Conservation (phyloP, 2,113 vertebrate genomes). For the Erinaceus europaeus region DNA sequence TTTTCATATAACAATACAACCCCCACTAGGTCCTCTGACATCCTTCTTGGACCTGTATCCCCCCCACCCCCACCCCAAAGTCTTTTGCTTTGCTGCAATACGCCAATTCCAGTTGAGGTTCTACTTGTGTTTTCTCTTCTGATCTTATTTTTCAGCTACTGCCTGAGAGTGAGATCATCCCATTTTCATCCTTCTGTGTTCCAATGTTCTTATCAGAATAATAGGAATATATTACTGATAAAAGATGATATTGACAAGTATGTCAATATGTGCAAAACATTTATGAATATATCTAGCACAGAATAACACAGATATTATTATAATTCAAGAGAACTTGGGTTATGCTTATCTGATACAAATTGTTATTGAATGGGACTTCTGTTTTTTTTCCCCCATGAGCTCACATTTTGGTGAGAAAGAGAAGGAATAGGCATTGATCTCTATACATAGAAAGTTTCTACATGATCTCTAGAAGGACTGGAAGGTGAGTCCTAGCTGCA, state of each 20-base stretch:
- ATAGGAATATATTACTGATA: no score
- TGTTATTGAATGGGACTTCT: neutral
- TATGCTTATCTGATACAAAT: neutral
- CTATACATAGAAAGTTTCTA: accelerated
- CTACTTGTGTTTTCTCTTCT: no score
- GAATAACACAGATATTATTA: neutral
- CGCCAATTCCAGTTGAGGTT: no score
- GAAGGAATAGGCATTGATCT: accelerated
- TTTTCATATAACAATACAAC: no score
- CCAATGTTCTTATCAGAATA: no score
- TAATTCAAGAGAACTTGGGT: neutral
- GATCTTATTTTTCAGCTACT: no score
- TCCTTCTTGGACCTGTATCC: no score
- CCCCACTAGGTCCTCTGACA: no score
- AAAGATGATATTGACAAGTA: neutral
- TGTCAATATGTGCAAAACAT: neutral
- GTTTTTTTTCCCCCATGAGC: neutral
- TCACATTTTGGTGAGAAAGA: neutral
- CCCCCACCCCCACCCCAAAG: no score
- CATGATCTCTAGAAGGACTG: neutral
- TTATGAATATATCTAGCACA: neutral
- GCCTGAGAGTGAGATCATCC: no score
- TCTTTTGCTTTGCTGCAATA: no score
- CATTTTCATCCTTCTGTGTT: no score
- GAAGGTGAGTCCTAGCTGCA: neutral